Evolutionary conservation across 2,113 vertebrate genomes (phyloP), one percentile per base, ranked within the genome.

Genomic region (Chaetodon trifascialis): DNA sequence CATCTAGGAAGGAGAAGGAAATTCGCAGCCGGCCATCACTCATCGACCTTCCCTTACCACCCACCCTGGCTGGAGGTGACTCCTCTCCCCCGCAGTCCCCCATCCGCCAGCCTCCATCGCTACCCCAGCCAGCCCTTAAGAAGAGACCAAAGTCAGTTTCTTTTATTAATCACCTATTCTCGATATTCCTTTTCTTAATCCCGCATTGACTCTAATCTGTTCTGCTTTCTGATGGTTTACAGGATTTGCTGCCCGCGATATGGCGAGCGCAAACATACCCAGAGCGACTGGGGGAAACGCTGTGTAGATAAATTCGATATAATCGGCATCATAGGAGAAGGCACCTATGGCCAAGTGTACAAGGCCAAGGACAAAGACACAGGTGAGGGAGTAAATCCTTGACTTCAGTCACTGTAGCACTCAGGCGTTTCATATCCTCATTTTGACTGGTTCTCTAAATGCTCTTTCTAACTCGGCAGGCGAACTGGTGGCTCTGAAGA

Each of bases 191-290:
- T 42, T 55, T 38, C 0, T 11, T 16, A 58, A 54, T 62, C 15
- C n/a, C 17, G 30, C 54, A 30, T 36, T 11, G 16, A 11, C 0
- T 36, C 17, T 60, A n/a, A 73, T 42, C 7, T 69, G 5, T 21
- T 23, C 62, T 58, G 25, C 0, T 23, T 52, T 34, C 60, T 73
- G 2, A 17, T 85, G 52, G 5, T 70, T 65, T 82, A 4, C 84
- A 99, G 98, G 98, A 98, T 99, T 94, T 99, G 98, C 92, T 98
- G 97, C 86, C 97, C 97, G 52, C 97, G 98, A n/a, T 99, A 99
- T 0, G 98, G 98, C 67, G 98, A 99, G 91, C 96, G 97, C 92
- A 97, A 97, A 64, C 98, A 99, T 84, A 99, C 96, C 1, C 96
- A 97, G 88, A 99, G 96, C 1, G 98, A 99, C 94, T 99, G 98